A percentile compares a stretch with the other conserved stretches of the same genome.
Conservation (phyloP, 2,888 invertebrate species). For the Monopis laevigella region DNA sequence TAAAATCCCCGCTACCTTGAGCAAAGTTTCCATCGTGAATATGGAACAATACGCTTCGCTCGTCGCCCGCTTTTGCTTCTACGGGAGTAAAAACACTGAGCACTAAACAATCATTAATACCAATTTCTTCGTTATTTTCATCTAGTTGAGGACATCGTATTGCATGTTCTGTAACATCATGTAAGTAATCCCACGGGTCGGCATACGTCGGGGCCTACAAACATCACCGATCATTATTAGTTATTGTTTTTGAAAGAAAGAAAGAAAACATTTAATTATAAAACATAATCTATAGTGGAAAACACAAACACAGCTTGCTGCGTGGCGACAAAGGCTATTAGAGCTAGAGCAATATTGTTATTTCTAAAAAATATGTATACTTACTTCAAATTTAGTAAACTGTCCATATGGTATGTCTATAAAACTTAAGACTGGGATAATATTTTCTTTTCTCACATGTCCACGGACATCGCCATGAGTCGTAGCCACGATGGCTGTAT, state of each 20-base stretch:
- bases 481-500: slow-evolving; percentile 3
- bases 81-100: slow-evolving; percentile 48
- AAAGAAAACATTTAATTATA: no score
- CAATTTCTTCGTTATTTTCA: slow-evolving; percentile 18
- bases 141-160: slow-evolving; percentile 3
- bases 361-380: no score
- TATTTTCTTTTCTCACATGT: slow-evolving; percentile 4
- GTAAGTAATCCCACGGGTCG: slow-evolving; percentile 2
- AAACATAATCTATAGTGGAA: no score
- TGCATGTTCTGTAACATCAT: neutral
- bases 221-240: no score
- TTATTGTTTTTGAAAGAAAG: no score
- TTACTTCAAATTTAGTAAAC: neutral
- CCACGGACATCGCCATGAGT: slow-evolving; percentile 14
- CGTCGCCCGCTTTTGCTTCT: slow-evolving; percentile 20
- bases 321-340: no score
- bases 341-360: no score
- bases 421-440: slow-evolving; percentile 5
- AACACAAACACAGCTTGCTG: no score
- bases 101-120: slow-evolving; percentile 50
- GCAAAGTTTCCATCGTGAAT: slow-evolving; percentile 54
- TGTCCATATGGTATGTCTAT: slow-evolving; percentile 14
- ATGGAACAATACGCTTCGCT: slow-evolving; percentile 38
- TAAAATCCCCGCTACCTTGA: slow-evolving; percentile 19
- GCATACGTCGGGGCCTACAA: slow-evolving; percentile 1